A percentile compares a stretch with the other conserved stretches of the same genome.
phyloP scores from a whole-genome alignment of 2,888 invertebrate genomes.

The Tetropium fuscum region DNA sequence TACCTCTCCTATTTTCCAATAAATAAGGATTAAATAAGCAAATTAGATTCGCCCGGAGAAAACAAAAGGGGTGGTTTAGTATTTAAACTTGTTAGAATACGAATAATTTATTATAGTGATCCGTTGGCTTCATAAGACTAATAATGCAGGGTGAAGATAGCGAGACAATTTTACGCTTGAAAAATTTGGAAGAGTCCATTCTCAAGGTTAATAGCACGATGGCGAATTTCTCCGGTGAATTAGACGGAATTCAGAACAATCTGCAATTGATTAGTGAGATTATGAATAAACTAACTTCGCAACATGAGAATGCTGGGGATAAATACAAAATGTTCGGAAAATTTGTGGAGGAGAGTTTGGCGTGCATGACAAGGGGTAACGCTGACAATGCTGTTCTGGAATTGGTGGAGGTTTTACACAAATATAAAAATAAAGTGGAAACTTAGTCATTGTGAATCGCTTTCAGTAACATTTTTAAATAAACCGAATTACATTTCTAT shows the following conservation, averaged over 20 bases:
- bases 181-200: constrained; percentile 29
- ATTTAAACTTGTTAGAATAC: too few species aligned
- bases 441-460: too few species aligned
- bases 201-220: constrained; percentile 23
- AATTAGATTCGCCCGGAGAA: too few species aligned
- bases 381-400: constrained; percentile 44
- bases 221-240: constrained; percentile 27
- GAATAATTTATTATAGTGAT: too few species aligned
- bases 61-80: too few species aligned
- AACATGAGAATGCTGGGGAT: constrained; percentile 27
- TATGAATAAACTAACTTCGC: constrained; percentile 34
- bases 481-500: too few species aligned
- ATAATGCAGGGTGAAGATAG: background rate
- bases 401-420: constrained; percentile 46
- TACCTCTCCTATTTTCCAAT: too few species aligned
- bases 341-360: constrained; percentile 44
- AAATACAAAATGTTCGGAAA: constrained; percentile 42
- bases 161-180: background rate
- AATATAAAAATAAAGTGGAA: constrained; percentile 33
- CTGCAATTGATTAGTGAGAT: constrained; percentile 42
- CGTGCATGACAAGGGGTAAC: constrained; percentile 34
- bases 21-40: too few species aligned
- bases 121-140: too few species aligned
- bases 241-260: constrained; percentile 36
- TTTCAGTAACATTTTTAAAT: too few species aligned